A percentile compares a stretch with the other conserved stretches of the same genome.
These are phyloP conservation scores for Mythimna loreyi DNA, from an alignment of 2,888 invertebrate genomes.

Conservation along the genomic window DNA sequence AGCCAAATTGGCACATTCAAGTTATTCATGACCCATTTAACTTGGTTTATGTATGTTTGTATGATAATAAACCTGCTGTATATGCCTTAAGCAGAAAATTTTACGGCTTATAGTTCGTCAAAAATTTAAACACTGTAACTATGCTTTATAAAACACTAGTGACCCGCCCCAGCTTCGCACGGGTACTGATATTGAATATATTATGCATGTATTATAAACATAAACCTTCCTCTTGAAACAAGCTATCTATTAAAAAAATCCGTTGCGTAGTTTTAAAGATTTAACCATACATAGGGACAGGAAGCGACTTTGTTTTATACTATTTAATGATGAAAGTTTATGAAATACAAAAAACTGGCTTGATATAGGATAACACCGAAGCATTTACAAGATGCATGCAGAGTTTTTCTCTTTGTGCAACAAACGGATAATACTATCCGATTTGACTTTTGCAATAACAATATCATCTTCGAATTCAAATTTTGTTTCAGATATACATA, in stretches of 20 bases:
- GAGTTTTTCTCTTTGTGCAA: neutral
- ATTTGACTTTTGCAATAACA: constrained; percentile 13
- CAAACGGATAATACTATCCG: neutral
- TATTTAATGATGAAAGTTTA: no score
- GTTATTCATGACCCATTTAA: constrained; percentile 34
- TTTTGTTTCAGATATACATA: no score
- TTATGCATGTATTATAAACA: no score
- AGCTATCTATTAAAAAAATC: no score
- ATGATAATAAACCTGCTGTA: neutral
- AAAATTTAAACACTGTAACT: neutral
- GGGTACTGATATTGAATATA: no score
- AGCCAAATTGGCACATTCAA: constrained; percentile 59
- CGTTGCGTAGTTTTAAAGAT: no score
- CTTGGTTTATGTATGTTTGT: constrained; percentile 15
- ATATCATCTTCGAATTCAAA: constrained; percentile 4
- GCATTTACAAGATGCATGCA: neutral
- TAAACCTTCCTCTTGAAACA: no score
- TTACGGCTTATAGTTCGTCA: neutral
- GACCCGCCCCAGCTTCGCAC: no score
- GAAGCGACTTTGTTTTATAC: no score
- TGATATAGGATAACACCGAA: neutral
- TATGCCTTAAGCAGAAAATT: neutral
- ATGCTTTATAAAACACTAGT: neutral
- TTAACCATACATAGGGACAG: no score
- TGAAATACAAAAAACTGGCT: no score